A percentile compares a stretch with the other conserved stretches of the same genome.
These are phyloP conservation scores for Drosophila dives DNA, from an alignment of 2,888 invertebrate genomes.

Conservation along the genomic window DNA sequence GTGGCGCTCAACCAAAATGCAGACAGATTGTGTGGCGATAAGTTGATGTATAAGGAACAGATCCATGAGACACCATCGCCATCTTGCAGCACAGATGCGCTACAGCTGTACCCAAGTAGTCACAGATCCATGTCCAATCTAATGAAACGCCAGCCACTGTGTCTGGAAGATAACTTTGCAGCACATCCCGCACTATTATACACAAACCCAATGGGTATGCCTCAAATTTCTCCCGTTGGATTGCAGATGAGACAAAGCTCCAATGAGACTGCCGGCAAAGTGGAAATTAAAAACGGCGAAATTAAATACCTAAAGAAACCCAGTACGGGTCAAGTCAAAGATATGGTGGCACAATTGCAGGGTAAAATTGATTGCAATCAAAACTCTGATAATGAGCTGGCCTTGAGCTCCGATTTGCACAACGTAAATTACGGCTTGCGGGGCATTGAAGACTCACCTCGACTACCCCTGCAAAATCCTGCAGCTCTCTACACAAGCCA, in stretches of 20 bases:
- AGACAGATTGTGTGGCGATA: constrained; percentile 52
- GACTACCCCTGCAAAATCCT: constrained; percentile 27
- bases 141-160: constrained; percentile 63
- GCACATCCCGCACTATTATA: constrained; percentile 45
- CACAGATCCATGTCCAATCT: constrained; percentile 51
- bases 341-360: constrained; percentile 77
- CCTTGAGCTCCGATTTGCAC: constrained; percentile 15
- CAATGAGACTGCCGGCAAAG: constrained; percentile 41
- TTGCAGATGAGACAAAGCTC: constrained; percentile 40
- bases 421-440: constrained; percentile 44
- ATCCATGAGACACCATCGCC: constrained; percentile 36
- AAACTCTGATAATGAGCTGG: constrained; percentile 8
- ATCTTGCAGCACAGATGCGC: constrained; percentile 42
- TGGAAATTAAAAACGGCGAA: constrained; percentile 72
- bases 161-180: constrained; percentile 57
- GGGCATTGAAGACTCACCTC: constrained; percentile 17
- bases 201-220: constrained; percentile 44
- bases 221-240: constrained; percentile 4
- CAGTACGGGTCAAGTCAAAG: constrained; percentile 74
- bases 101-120: constrained; percentile 8
- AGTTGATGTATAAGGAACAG: constrained; percentile 65
- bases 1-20: constrained; percentile 54
- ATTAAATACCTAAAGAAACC: constrained; percentile 76
- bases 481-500: constrained; percentile 19
- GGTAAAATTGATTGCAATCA: constrained; percentile 59